phyloP scores from a whole-genome alignment of 2,888 invertebrate genomes.

The Imbricaverruca yamaguchii region DNA sequence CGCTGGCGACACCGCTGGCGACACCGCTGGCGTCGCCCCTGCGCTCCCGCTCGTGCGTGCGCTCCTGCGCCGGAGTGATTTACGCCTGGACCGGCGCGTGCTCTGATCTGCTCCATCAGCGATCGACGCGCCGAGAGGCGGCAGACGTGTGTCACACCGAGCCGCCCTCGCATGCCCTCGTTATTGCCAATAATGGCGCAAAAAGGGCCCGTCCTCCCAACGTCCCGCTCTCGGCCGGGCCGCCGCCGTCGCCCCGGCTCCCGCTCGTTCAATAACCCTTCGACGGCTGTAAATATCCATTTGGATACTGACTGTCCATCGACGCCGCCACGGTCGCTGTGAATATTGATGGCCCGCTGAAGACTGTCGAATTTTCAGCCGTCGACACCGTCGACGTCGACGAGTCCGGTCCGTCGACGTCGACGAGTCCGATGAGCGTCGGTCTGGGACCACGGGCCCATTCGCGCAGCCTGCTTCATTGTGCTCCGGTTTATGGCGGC shows the following conservation, averaged over 20 bases:
- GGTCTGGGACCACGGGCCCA: too few relatives aligned
- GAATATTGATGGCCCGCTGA: constrained; percentile 1
- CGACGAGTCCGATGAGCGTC: too few relatives aligned
- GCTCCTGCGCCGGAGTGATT: too few relatives aligned
- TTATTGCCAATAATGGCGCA: constrained; percentile 1
- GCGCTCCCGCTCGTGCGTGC: too few relatives aligned
- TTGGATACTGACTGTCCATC: constrained; percentile 5
- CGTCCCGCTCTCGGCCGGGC: background rate
- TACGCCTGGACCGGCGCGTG: too few relatives aligned
- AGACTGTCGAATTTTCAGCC: background rate
- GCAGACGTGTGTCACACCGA: background rate
- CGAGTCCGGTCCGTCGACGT: background rate
- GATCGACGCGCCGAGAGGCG: background rate
- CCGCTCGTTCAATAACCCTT: background rate
- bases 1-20: too few relatives aligned
- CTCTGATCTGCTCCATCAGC: background rate
- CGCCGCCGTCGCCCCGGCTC: background rate
- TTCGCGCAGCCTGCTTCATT: too few relatives aligned
- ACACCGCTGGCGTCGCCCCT: too few relatives aligned
- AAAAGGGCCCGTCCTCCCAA: background rate
- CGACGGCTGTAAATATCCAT: background rate
- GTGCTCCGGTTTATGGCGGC: too few relatives aligned
- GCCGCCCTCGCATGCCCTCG: background rate
- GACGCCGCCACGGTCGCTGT: background rate
- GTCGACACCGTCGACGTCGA: background rate